Evolutionary conservation across 2,113 vertebrate genomes (phyloP).

Genomic region (Urocolius indicus): DNA sequence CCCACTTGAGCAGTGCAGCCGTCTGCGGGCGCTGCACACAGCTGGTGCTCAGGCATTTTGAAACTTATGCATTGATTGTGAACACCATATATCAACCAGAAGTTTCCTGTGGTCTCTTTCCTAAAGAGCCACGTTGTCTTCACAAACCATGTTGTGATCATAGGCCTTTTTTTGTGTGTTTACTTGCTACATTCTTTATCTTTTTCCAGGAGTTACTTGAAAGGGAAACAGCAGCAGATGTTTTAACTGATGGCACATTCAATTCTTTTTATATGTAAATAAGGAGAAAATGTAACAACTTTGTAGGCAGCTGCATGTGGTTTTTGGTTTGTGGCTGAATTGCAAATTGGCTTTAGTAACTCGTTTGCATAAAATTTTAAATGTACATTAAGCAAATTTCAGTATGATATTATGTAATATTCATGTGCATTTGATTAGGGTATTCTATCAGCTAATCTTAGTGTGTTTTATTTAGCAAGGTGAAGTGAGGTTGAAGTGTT

Average conservation of each 20-base stretch:
- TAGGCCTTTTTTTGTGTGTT: not conserved
- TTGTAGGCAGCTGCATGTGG: not conserved
- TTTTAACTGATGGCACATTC: not conserved
- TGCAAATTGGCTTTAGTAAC: not conserved
- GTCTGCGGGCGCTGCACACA: not conserved
- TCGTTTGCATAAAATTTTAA: not conserved
- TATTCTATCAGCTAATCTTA: constrained; percentile 26
- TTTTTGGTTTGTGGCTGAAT: not conserved
- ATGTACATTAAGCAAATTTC: constrained; percentile 41
- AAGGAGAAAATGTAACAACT: not conserved
- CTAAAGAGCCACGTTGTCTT: not conserved
- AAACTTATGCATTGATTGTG: not conserved
- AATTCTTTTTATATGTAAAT: not conserved
- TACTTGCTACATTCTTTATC: not conserved
- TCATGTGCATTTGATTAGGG: constrained; percentile 16
- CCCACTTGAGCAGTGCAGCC: too few species aligned
- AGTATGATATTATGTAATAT: not conserved
- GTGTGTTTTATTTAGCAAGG: constrained; percentile 89
- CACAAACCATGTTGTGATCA: not conserved
- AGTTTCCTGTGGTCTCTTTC: not conserved
- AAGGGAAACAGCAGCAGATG: not conserved
- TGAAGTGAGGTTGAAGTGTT: constrained; percentile 97
- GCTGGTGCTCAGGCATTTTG: accelerated
- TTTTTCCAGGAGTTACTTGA: not conserved
- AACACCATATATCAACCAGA: accelerated